Evolutionary conservation across 1,140 invertebrate species (phyloP).

Genomic region (Lepidurus arcticus): DNA sequence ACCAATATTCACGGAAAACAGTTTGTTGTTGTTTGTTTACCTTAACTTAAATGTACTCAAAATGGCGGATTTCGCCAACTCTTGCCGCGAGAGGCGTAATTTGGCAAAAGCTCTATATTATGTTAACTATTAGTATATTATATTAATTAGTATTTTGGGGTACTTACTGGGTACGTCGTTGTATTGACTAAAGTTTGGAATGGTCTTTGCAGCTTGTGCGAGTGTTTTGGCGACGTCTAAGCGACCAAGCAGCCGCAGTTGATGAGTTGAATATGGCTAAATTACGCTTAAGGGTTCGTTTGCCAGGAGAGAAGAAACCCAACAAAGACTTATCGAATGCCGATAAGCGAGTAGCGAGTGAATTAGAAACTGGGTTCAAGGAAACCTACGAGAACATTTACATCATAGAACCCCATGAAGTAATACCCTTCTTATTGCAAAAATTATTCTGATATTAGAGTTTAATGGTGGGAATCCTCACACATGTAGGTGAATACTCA

Average conservation of each 20-base stretch:
- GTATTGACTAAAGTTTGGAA: constrained; percentile 32
- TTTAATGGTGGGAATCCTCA: no score
- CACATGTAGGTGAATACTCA: constrained; percentile 39
- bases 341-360: constrained; percentile 35
- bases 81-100: no score
- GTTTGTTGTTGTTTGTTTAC: no score
- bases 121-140: background rate
- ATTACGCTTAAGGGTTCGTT: constrained; percentile 54
- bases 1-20: no score
- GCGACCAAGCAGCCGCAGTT: constrained; percentile 55
- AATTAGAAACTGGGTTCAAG: constrained; percentile 18
- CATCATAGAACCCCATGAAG: constrained; percentile 49
- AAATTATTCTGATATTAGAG: background rate
- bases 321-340: constrained; percentile 38
- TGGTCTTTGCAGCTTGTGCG: constrained; percentile 43
- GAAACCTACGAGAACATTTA: constrained; percentile 44
- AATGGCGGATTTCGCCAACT: no score
- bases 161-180: background rate
- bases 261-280: constrained; percentile 73
- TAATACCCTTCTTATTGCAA: constrained; percentile 38
- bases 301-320: constrained; percentile 45
- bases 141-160: constrained; percentile 23
- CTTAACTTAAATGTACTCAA: no score
- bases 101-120: no score
- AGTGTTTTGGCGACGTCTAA: constrained; percentile 54